Evolutionary conservation across 2,113 vertebrate species (phyloP).

Genomic region (Myrmophylax atrothorax): DNA sequence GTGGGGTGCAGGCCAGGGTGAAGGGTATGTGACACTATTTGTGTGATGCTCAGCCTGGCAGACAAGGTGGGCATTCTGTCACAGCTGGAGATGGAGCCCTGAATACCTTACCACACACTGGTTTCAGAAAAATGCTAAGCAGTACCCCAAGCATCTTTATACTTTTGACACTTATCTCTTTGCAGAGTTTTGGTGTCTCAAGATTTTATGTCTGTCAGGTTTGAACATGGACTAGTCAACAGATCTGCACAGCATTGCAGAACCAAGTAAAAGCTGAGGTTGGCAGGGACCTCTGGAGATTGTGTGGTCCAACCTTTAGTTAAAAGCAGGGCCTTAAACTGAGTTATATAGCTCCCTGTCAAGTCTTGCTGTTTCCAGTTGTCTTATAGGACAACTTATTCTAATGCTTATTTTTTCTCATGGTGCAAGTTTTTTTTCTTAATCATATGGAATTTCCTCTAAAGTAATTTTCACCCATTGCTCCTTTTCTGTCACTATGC

Average conservation of each 20-base stretch:
- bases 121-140: not conserved
- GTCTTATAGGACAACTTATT: not conserved
- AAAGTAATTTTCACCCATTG: not conserved
- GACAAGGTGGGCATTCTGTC: not conserved
- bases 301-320: not conserved
- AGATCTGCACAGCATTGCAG: not conserved
- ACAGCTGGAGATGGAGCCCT: accelerated
- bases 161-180: not conserved
- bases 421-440: not conserved
- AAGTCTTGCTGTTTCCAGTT: not conserved
- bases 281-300: not conserved
- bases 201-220: accelerated
- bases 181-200: not conserved
- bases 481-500: not conserved
- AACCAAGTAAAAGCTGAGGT: not conserved
- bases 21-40: not conserved
- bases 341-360: not conserved
- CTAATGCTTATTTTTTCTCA: not conserved
- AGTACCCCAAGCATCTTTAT: not conserved
- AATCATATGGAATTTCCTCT: not conserved
- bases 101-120: not conserved
- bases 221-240: not conserved
- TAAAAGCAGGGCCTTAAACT: not conserved
- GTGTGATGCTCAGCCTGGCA: not conserved
- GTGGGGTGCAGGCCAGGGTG: not conserved